Percentiles rank a stretch among this genome's conserved stretches.
Conservation (phyloP, 2,888 invertebrate genomes). For the Cryptocheilus praepositus region DNA sequence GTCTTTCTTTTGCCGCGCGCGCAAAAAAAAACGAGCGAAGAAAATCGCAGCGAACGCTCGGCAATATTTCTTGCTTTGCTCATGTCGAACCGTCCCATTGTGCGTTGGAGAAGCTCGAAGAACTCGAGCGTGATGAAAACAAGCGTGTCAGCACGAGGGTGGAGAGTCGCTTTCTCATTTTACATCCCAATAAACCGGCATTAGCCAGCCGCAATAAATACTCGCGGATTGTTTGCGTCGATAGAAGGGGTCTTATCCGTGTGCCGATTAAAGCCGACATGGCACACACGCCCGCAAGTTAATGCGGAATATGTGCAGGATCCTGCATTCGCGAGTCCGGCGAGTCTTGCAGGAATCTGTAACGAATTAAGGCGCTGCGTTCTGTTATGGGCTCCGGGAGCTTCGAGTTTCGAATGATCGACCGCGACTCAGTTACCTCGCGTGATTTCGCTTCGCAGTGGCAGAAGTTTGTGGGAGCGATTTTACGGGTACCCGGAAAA, state of each 20-base stretch:
- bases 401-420: too few species aligned
- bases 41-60: not conserved
- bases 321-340: too few species aligned
- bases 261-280: slow-evolving; percentile 60
- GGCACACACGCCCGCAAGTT: slow-evolving; percentile 1
- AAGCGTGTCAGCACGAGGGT: slow-evolving; percentile 57
- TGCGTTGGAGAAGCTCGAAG: slow-evolving; percentile 31
- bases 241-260: slow-evolving; percentile 42
- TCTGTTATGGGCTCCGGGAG: too few species aligned
- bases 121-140: slow-evolving; percentile 46
- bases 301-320: too few species aligned
- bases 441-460: too few species aligned
- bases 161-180: slow-evolving; percentile 58
- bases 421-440: too few species aligned
- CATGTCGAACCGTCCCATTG: slow-evolving; percentile 31
- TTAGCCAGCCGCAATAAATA: slow-evolving; percentile 66
- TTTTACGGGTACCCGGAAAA: too few species aligned
- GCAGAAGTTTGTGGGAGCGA: too few species aligned
- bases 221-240: slow-evolving; percentile 58
- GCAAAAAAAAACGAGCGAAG: too few species aligned
- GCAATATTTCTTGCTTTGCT: not conserved
- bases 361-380: too few species aligned
- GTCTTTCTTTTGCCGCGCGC: too few species aligned
- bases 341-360: too few species aligned
- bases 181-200: slow-evolving; percentile 68